Evolutionary conservation across 2,888 invertebrate genomes (phyloP), one percentile per base, ranked within the genome.

Genomic region (Cheilosia impressa): DNA sequence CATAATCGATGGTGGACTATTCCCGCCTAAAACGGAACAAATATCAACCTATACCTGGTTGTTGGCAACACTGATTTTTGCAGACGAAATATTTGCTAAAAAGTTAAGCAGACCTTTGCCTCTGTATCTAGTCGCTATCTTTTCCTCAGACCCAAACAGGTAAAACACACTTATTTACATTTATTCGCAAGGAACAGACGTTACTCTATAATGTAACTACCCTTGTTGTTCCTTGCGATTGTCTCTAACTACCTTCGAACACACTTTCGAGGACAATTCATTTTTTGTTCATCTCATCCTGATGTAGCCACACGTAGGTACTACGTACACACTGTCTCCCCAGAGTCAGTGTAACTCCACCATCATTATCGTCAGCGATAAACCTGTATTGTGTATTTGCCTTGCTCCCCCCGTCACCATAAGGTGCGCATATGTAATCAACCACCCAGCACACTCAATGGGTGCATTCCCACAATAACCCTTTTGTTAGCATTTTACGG

Each of bases 381-480:
- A 85, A 85, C 84, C 80, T 71, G 84, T 76, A 66, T 80, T 71
- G 58, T 72, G 22, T 57, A 77, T 71, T 57, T 43, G 66, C 58
- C 80, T 60, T 71, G 80, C 65, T 66, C 22, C n/a, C 31, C 27
- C 17, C 50, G 43, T 47, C 43, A 27, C 22, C n/a, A 31, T 43
- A 76, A 81, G 71, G 82, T 77, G 77, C 80, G 10, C 53, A 81
- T 79, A 80, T 85, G 85, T 85, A 85, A 85, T 81, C 72, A 71
- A 73, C 13, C 52, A 52, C 6, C 69, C 65, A 34, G 13, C 17
- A 75, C 62, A 43, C 43, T 63, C 57, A 55, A 57, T 69, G 72
- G 68, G 43, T 85, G 81, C 85, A 85, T 77, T 85, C 81, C 81
- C 85, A 66, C 77, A 76, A 81, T 80, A 81, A 85, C 68, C 85